Percentiles rank a stretch among this genome's conserved stretches.
Evolutionary conservation across 2,797 vertebrate genomes (phyloP).

Genomic region (Hybognathus amarus): DNA sequence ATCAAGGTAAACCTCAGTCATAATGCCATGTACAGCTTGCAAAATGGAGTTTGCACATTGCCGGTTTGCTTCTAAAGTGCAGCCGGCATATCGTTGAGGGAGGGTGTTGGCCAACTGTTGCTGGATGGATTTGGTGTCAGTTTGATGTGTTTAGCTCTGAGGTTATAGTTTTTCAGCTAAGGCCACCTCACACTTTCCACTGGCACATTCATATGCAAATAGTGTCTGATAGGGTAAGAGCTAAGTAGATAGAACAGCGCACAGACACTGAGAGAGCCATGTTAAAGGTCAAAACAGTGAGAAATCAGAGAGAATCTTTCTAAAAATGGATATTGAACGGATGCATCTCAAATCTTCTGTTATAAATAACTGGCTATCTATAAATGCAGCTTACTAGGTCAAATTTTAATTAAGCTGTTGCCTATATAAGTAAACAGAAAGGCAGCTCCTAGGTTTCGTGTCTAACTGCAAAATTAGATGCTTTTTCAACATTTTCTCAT

Average conservation of each 20-base stretch:
- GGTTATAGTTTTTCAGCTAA: conserved; percentile 43
- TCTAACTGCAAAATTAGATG: not conserved
- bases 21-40: not conserved
- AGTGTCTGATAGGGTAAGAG: conserved; percentile 41
- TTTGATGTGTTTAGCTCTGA: conserved; percentile 42
- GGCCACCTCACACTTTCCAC: conserved; percentile 49
- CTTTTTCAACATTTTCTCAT: not conserved
- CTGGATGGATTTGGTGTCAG: conserved; percentile 49
- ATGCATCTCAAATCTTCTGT: not conserved
- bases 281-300: conserved; percentile 38
- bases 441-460: not conserved
- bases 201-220: conserved; percentile 54
- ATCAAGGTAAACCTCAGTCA: conserved; percentile 27
- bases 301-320: conserved; percentile 39
- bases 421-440: not conserved
- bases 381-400: not conserved
- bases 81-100: conserved; percentile 22
- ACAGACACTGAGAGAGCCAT: conserved; percentile 8
- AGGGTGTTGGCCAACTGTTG: conserved; percentile 44
- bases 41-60: conserved; percentile 9
- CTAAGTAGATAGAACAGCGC: conserved; percentile 36
- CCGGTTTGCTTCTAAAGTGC: not conserved
- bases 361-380: conserved; percentile 29
- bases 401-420: not conserved
- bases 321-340: conserved; percentile 30